These are phyloP conservation scores for Brachionus sp. DNA, from an alignment of 1,140 invertebrate species.

Conservation along the genomic window DNA sequence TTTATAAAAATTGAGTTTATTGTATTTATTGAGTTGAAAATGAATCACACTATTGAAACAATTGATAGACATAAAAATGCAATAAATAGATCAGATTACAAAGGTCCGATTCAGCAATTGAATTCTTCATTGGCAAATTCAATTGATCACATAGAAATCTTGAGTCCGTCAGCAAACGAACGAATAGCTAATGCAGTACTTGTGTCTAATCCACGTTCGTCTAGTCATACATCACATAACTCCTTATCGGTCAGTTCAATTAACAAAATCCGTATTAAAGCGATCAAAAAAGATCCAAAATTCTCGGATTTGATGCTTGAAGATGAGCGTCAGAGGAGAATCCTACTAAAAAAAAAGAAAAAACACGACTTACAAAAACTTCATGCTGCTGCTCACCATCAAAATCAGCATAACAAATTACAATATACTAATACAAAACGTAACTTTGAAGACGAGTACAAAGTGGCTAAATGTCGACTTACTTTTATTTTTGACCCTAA, in stretches of 20 bases:
- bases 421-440: neutral
- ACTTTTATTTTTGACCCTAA: constrained; percentile 59
- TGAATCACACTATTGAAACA: neutral
- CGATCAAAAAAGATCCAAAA: neutral
- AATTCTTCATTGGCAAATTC: neutral
- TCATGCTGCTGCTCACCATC: neutral
- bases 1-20: neutral
- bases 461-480: constrained; percentile 33
- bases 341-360: constrained; percentile 4
- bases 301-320: neutral
- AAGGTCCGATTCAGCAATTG: neutral
- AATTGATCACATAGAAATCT: neutral
- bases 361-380: constrained; percentile 12
- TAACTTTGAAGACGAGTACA: constrained; percentile 23
- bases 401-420: neutral
- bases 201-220: neutral
- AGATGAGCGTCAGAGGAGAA: neutral
- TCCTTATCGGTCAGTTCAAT: neutral
- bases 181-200: neutral
- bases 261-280: neutral
- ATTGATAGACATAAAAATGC: neutral
- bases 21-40: neutral
- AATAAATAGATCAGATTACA: neutral
- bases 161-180: neutral
- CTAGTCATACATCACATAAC: neutral